These are phyloP conservation scores for Parazoanthus darwini DNA, from an alignment of 92 coral and sea anemone genomes.

Conservation along the genomic window DNA sequence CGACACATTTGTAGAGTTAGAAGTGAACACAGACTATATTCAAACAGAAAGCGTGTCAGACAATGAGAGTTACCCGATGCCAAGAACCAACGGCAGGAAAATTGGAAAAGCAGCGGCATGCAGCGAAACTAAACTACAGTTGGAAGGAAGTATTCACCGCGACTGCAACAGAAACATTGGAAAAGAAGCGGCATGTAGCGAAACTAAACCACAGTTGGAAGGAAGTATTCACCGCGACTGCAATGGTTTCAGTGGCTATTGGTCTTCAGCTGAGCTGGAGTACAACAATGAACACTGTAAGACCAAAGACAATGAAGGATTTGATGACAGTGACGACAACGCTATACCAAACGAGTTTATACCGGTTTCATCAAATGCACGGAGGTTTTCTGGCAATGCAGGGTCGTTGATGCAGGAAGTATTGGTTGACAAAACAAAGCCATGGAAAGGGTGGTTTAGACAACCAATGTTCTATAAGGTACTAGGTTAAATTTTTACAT, in stretches of 20 bases:
- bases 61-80: neutral
- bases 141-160: neutral
- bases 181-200: too few relatives aligned
- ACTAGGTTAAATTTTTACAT: neutral
- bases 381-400: neutral
- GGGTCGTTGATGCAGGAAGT: neutral
- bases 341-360: neutral
- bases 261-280: too few relatives aligned
- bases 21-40: neutral
- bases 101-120: too few relatives aligned
- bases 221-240: neutral
- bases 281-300: neutral
- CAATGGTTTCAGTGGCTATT: too few relatives aligned
- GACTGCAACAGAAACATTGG: neutral
- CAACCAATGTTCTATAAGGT: constrained; percentile 34
- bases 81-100: neutral
- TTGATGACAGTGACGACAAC: constrained; percentile 8
- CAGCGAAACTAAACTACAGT: neutral
- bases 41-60: neutral
- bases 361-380: neutral
- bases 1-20: neutral
- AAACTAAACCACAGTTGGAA: neutral
- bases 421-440: neutral
- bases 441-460: constrained; percentile 22
- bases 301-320: constrained; percentile 9